A percentile compares a stretch with the other conserved stretches of the same genome.
Evolutionary conservation across 2,888 invertebrate species (phyloP).

Genomic region (Athetis lepigone): DNA sequence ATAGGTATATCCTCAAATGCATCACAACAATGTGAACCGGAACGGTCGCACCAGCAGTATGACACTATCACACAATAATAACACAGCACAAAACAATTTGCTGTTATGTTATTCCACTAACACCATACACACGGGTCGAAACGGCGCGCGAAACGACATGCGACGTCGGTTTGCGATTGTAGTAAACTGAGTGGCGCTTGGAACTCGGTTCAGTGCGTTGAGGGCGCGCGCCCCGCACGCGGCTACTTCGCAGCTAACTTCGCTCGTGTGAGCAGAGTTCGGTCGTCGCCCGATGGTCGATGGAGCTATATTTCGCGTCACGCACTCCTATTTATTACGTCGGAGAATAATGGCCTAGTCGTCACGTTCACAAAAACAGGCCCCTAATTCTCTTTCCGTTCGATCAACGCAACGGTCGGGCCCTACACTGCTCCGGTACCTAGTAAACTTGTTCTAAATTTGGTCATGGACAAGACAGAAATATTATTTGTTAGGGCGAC

Average conservation of each 20-base stretch:
- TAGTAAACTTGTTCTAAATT: conserved; percentile 78
- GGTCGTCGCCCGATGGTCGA: conserved; percentile 85
- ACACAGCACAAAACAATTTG: conserved; percentile 87
- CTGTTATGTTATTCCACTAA: conserved; percentile 88
- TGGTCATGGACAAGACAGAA: conserved; percentile 74
- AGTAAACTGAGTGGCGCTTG: conserved; percentile 88
- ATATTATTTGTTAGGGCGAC: conserved; percentile 80
- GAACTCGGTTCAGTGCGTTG: conserved; percentile 79
- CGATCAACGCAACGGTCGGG: conserved; percentile 49
- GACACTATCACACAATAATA: conserved; percentile 84
- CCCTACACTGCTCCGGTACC: conserved; percentile 39
- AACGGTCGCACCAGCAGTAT: conserved; percentile 82
- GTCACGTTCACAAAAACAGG: conserved; percentile 67
- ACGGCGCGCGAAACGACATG: conserved; percentile 83
- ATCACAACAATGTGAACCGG: conserved; percentile 91
- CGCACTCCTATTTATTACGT: conserved; percentile 84
- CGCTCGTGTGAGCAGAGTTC: conserved; percentile 75
- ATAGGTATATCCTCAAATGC: conserved; percentile 94
- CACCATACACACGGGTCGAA: conserved; percentile 86
- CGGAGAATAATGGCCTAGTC: conserved; percentile 66
- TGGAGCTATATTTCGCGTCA: conserved; percentile 85
- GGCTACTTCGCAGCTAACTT: conserved; percentile 77
- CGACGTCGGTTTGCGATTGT: conserved; percentile 78
- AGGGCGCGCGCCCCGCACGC: conserved; percentile 79
- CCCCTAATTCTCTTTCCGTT: conserved; percentile 62